A percentile compares a stretch with the other conserved stretches of the same genome.
Conservation (phyloP, 2,888 invertebrate genomes). For the Hipparchia sbordonii region DNA sequence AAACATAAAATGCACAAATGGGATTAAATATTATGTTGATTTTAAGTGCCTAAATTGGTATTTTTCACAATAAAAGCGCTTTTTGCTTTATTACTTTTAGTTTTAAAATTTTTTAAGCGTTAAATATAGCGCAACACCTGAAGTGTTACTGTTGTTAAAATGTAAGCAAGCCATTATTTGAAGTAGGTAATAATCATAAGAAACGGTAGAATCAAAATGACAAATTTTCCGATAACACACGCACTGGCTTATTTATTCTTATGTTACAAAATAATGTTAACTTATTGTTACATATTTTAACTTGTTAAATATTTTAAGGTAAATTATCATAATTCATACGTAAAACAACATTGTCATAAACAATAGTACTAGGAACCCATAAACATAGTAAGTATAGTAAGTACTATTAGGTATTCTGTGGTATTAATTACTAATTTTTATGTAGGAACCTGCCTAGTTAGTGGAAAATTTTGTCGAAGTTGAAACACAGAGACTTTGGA, state of each 20-base stretch:
- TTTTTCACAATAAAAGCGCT: too few relatives aligned
- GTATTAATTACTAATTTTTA: too few relatives aligned
- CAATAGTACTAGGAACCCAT: background rate
- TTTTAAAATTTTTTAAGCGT: too few relatives aligned
- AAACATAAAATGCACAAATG: background rate
- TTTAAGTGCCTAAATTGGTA: too few relatives aligned
- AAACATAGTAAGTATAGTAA: too few relatives aligned
- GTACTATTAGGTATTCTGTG: too few relatives aligned
- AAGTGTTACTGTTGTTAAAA: background rate
- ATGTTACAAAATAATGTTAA: constrained; percentile 9
- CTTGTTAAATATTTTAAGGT: constrained; percentile 1
- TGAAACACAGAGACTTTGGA: too few relatives aligned
- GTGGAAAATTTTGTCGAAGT: too few relatives aligned
- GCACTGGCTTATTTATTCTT: constrained; percentile 23
- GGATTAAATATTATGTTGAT: background rate
- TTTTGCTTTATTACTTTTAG: too few relatives aligned
- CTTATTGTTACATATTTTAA: too few relatives aligned
- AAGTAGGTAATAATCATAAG: constrained; percentile 22
- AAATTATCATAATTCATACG: background rate
- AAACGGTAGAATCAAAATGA: constrained; percentile 22
- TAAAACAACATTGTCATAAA: background rate
- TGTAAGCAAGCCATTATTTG: constrained; percentile 10
- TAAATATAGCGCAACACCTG: background rate
- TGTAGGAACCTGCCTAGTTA: too few relatives aligned
- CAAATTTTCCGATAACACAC: constrained; percentile 33